Conservation (phyloP, 2,113 vertebrate genomes). For the Hippocampus zosterae region DNA sequence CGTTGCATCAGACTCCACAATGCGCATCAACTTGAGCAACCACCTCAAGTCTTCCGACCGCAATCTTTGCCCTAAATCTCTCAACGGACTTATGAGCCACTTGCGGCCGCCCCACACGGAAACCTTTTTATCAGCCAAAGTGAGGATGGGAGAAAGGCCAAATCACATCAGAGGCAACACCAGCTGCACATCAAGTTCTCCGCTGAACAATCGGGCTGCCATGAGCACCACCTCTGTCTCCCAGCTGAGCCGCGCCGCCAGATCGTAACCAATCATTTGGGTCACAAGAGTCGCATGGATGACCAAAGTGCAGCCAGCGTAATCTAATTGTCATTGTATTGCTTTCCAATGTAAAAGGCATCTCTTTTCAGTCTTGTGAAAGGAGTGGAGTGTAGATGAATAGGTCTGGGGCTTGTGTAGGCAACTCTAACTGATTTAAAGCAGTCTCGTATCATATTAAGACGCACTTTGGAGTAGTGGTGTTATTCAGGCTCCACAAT, state of each 20-base stretch:
- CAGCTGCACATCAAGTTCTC: conserved; percentile 65
- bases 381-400: conserved; percentile 66
- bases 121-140: conserved; percentile 63
- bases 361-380: conserved; percentile 65
- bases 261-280: conserved; percentile 64
- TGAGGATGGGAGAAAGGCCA: conserved; percentile 56
- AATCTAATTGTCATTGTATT: conserved; percentile 78
- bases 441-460: conserved; percentile 66
- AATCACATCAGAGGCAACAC: conserved; percentile 72
- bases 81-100: conserved; percentile 37
- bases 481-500: conserved; percentile 67
- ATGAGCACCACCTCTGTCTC: conserved; percentile 61
- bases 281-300: conserved; percentile 65
- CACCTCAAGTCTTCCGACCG: conserved; percentile 4
- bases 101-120: conserved; percentile 30
- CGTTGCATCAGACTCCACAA: conserved; percentile 13
- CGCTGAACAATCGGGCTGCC: conserved; percentile 59
- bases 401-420: conserved; percentile 56
- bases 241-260: conserved; percentile 64
- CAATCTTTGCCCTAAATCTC: conserved; percentile 33
- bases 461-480: conserved; percentile 68
- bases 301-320: conserved; percentile 70
- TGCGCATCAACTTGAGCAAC: conserved; percentile 1
- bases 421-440: conserved; percentile 71
- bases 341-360: conserved; percentile 69